Percentiles rank a stretch among this genome's conserved stretches.
Evolutionary conservation across 2,797 vertebrate species (phyloP).

Genomic region (Intellagama lesueurii): DNA sequence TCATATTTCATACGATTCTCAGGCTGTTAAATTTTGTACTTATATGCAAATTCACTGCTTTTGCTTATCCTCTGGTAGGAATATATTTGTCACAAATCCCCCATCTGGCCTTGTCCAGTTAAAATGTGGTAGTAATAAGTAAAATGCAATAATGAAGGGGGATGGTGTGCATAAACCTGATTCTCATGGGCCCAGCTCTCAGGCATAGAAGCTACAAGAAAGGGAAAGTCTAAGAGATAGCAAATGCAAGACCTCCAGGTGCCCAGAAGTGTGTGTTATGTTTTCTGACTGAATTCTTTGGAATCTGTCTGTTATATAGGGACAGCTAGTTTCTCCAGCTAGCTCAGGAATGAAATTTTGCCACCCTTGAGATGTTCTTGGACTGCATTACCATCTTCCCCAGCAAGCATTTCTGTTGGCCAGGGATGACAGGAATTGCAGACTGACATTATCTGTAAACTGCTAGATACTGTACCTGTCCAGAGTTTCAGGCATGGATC

Average conservation of each 20-base stretch:
- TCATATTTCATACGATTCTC: background rate
- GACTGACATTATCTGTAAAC: background rate
- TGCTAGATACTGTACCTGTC: background rate
- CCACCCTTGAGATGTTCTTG: background rate
- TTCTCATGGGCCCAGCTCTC: background rate
- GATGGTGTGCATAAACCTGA: background rate
- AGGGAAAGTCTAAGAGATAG: too few relatives aligned
- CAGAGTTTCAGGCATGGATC: background rate
- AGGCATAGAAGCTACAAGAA: background rate
- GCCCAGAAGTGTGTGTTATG: background rate
- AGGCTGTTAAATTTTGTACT: background rate
- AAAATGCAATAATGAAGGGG: background rate
- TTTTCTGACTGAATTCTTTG: background rate
- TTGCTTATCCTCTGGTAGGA: background rate
- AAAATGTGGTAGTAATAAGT: background rate
- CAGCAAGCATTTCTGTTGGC: background rate
- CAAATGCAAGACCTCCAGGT: background rate
- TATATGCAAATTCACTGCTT: background rate
- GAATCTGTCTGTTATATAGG: background rate
- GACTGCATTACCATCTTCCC: background rate
- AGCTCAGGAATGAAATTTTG: background rate
- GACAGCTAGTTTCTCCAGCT: too few relatives aligned
- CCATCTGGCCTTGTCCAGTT: background rate
- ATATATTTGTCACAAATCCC: background rate
- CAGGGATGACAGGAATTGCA: background rate